Evolutionary conservation across 2,797 vertebrate genomes (phyloP).

Genomic region (Myotis vivesi): DNA sequence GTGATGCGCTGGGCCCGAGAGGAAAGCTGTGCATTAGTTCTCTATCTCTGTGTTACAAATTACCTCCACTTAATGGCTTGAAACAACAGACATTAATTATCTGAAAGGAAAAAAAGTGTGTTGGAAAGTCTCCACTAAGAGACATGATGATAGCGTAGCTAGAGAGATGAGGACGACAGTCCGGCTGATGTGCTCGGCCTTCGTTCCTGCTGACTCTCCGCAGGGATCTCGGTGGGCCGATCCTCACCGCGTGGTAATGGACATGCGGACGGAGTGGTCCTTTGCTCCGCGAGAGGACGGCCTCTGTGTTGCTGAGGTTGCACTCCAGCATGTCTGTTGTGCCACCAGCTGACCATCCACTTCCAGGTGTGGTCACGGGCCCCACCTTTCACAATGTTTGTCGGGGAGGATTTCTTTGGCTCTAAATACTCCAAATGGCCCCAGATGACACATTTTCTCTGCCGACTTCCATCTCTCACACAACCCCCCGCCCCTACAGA

Average conservation of each 20-base stretch:
- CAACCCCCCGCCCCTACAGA: neutral
- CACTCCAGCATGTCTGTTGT: neutral
- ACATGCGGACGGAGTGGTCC: neutral
- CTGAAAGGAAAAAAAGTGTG: neutral
- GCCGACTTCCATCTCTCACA: neutral
- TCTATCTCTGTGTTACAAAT: neutral
- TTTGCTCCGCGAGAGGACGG: neutral
- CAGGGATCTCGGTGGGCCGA: neutral
- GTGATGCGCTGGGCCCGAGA: neutral
- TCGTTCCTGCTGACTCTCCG: neutral
- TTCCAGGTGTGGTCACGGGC: neutral
- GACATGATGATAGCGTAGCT: neutral
- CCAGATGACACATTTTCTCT: neutral
- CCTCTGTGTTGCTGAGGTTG: neutral
- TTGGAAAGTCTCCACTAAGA: neutral
- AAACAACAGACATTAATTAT: slow-evolving; percentile 7
- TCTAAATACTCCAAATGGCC: neutral
- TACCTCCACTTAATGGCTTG: neutral
- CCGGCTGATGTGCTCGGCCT: neutral
- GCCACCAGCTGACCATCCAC: neutral
- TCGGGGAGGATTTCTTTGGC: neutral
- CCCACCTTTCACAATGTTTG: neutral
- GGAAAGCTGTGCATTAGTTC: neutral
- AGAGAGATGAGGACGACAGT: neutral
- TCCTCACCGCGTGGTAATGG: neutral